Base-by-base conservation (phyloP, 1,140 invertebrate species). In the Drosophila malerkotliana region DNA sequence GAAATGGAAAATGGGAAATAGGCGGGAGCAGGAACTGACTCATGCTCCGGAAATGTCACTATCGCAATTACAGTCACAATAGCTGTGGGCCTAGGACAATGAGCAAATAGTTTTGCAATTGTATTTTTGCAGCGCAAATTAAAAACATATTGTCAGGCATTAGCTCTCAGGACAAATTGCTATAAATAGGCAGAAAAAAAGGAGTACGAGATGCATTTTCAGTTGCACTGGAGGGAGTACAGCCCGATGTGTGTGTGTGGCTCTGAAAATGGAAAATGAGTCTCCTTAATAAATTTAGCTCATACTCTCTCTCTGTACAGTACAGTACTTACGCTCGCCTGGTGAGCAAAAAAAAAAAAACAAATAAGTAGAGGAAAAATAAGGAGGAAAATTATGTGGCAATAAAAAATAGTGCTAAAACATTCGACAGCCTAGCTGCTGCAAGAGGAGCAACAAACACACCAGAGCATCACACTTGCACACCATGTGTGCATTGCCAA, bases 341-440 rank as follows among this genome's bases (percentile, higher is more conserved):
- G 52, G 24, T 9, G 26, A 47, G 21, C 30, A 57, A 45, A 15
- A 37, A 49, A 39, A 61, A 54, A 10, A 57, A 45, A 15, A 37
- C 26, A 39, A 61, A 54, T 8, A 54, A 7, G 12, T 3, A 44
- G 6, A 28, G 5, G 39, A 15, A 52, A 54, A 51, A 15, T 34
- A 62, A 54, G 39, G 18, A 49, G 47, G 52, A 77, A 77, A 74
- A 81, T 77, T 51, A 85, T 87, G 83, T 69, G 72, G 83, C 84
- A 83, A 88, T 88, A 88, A 88, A 88, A 88, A 88, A 89, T 88
- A 89, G 84, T 83, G 83, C 84, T 83, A 88, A 88, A 89, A 75
- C 82, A 83, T 88, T 88, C 83, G 83, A 87, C 83, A 82, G 72
- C 55, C 72, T 76, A 79, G 76, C 66, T 62, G 72, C 76, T 72